phyloP scores from a whole-genome alignment of 2,888 invertebrate species.

The Sussaba pulchella region DNA sequence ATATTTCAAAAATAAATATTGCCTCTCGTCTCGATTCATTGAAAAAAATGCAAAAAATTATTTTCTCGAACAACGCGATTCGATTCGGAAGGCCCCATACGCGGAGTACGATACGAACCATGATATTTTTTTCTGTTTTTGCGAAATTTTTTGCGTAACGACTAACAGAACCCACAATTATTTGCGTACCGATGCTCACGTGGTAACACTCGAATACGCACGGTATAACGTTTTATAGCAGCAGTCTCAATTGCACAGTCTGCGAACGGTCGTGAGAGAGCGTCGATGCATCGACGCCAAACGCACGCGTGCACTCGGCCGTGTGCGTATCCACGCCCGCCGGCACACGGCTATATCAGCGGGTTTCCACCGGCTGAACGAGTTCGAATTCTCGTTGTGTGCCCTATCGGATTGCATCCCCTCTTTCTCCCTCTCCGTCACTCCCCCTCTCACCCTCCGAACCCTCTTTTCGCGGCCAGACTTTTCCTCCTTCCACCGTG shows the following conservation, averaged over 20 bases:
- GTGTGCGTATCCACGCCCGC: constrained; percentile 56
- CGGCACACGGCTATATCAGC: constrained; percentile 66
- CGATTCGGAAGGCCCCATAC: background rate
- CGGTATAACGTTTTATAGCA: background rate
- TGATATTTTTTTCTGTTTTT: background rate
- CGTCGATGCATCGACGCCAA: constrained; percentile 33
- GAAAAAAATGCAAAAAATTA: too few species aligned
- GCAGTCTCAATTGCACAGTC: constrained; percentile 6
- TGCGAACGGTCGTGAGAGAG: constrained; percentile 26
- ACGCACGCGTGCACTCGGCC: constrained; percentile 43
- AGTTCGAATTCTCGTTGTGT: constrained; percentile 71
- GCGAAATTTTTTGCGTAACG: background rate
- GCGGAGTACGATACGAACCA: background rate
- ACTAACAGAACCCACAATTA: constrained; percentile 19
- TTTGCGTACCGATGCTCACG: constrained; percentile 38
- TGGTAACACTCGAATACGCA: constrained; percentile 10
- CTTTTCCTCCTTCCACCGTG: constrained; percentile 16
- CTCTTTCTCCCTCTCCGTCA: background rate
- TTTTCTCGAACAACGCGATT: background rate
- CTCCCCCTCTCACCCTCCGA: background rate
- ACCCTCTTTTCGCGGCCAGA: constrained; percentile 27
- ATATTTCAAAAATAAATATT: too few species aligned
- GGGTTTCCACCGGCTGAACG: constrained; percentile 68
- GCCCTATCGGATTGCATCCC: constrained; percentile 69
- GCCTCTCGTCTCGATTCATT: too few species aligned